Base-by-base conservation (phyloP, 1,140 invertebrate species). In the Drosophila carrolli region DNA sequence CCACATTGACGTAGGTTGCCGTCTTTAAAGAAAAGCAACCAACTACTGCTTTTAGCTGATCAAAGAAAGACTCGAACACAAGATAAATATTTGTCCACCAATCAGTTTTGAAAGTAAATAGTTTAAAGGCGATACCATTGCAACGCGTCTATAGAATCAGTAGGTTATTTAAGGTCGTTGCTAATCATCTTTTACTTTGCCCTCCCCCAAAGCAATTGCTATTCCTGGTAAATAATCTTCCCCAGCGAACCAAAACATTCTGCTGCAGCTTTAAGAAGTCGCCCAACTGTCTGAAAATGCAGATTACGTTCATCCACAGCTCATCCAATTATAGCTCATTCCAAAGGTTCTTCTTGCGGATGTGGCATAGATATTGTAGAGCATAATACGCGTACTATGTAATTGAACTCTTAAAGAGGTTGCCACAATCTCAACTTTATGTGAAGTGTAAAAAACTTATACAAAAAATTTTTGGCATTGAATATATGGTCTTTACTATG, bases 251-350 rank as follows among this genome's bases (percentile, higher is more conserved):
- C 23, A 48, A 55, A 14, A 32, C 41, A 70, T 47, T 70, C 54
- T 43, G 13, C 58, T 44, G 46, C 38, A 29, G 66, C 63, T 68
- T 11, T 40, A 41, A 57, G 51, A 68, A 50, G 67, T 71, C 68
- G 68, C 68, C 68, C 68, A 71, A 71, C 66, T 71, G 68, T 71
- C 68, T 71, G 65, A 13, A 58, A 58, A 41, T 71, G 65, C 53
- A 58, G 68, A 71, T 71, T 71, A 58, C 44, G 51, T 29, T 43
- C 60, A 66, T 29, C 56, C 61, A 65, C 56, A 47, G 62, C 61
- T 44, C 61, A 44, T 57, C 67, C 68, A 71, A 48, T 71, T 71
- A 58, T 71, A 71, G 68, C 29, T 35, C 44, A 27, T 48, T 70
- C 67, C 43, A 70, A 37, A 58, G 51, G 67, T 70, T 71, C 67